Evolutionary conservation across 2,797 vertebrate genomes (phyloP).

Genomic region (Oceanodroma leucorhoa): DNA sequence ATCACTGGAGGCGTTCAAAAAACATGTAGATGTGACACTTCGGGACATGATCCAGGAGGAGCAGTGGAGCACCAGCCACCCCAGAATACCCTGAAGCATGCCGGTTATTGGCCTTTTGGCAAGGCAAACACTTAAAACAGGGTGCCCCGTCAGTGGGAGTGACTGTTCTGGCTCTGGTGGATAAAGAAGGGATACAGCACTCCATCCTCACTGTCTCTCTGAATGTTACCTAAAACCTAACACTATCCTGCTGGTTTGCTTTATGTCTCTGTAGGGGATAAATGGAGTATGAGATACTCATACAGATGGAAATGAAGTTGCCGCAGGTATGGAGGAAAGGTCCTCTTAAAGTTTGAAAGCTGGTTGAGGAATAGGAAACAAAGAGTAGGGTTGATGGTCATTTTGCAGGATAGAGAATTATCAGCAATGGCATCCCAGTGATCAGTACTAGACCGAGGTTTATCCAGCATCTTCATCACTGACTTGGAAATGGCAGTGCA

Average conservation of each 20-base stretch:
- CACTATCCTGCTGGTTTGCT: not conserved
- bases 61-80: rapidly evolving
- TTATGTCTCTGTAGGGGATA: not conserved
- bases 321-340: not conserved
- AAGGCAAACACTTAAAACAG: not conserved
- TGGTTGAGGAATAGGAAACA: not conserved
- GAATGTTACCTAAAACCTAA: not conserved
- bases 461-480: not conserved
- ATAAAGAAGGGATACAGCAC: not conserved
- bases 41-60: too few relatives aligned
- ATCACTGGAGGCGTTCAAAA: too few relatives aligned
- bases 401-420: not conserved
- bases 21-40: too few relatives aligned
- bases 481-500: not conserved
- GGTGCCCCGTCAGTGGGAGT: rapidly evolving
- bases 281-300: not conserved
- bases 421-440: not conserved
- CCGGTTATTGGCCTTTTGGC: not conserved
- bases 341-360: not conserved
- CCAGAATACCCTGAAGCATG: too few relatives aligned
- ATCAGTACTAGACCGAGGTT: not conserved
- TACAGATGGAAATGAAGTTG: not conserved
- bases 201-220: not conserved
- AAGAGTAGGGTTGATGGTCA: not conserved
- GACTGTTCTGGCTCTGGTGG: not conserved